Evolutionary conservation across 2,797 vertebrate genomes (phyloP).

Genomic region (Falco naumanni): DNA sequence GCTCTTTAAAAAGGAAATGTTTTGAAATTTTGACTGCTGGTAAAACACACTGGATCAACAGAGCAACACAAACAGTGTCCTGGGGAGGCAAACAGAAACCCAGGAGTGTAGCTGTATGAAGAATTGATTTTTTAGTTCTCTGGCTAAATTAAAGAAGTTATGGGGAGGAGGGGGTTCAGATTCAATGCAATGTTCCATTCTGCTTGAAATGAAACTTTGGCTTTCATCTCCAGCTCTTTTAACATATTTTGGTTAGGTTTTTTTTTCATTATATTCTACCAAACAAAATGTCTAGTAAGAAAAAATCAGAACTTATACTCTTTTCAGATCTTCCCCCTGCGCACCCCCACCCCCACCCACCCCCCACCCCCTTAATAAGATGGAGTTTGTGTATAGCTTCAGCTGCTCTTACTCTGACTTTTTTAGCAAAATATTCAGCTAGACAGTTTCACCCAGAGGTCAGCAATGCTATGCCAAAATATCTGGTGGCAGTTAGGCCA

Average conservation of each 20-base stretch:
- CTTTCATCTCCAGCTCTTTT: background rate
- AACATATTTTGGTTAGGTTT: background rate
- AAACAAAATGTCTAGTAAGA: background rate
- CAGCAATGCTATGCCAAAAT: background rate
- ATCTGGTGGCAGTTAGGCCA: background rate
- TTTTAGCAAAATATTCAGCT: background rate
- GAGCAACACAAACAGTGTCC: background rate
- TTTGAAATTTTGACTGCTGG: slow-evolving; percentile 26
- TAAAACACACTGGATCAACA: slow-evolving; percentile 23
- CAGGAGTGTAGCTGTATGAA: background rate
- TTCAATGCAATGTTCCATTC: background rate
- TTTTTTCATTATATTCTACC: background rate
- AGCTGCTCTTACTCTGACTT: background rate
- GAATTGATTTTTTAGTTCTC: slow-evolving; percentile 22
- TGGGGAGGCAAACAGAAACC: slow-evolving; percentile 10
- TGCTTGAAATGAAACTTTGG: background rate
- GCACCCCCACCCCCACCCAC: background rate
- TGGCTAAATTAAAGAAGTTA: slow-evolving; percentile 21
- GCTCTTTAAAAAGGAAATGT: background rate
- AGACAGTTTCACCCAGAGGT: background rate
- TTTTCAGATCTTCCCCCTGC: background rate
- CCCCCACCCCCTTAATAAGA: background rate
- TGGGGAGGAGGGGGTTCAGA: background rate
- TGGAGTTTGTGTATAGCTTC: background rate
- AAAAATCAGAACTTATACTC: background rate